Percentiles rank a stretch among this genome's conserved stretches.
These are phyloP conservation scores for Ctenochaetus hawaiiensis DNA, from an alignment of 2,797 vertebrate genomes.

Conservation along the genomic window DNA sequence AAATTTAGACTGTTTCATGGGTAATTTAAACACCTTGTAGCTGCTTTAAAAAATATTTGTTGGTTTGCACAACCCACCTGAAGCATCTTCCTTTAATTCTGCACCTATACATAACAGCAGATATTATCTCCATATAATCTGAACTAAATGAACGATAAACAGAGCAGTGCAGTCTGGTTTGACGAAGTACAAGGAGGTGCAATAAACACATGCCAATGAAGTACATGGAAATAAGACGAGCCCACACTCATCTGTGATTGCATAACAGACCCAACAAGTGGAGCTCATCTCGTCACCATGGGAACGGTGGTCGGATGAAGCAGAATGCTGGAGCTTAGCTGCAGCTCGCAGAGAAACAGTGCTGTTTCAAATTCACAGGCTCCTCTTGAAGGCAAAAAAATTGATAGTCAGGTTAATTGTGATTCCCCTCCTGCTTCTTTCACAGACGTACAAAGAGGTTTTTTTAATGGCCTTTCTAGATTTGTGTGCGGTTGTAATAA, in stretches of 20 bases:
- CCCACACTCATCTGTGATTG: conserved; percentile 84
- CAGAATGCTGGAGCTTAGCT: conserved; percentile 76
- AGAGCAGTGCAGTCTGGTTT: conserved; percentile 17
- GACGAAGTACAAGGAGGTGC: conserved; percentile 43
- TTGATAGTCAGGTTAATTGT: conserved; percentile 66
- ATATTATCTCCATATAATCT: neutral
- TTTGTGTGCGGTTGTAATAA: conserved; percentile 74
- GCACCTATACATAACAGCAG: neutral
- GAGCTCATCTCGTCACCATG: conserved; percentile 83
- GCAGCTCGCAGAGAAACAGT: conserved; percentile 58
- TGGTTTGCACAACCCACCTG: neutral
- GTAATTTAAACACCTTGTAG: no score
- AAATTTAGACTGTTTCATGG: no score
- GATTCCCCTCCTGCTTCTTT: conserved; percentile 34
- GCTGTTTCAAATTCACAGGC: conserved; percentile 66
- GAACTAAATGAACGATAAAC: conserved; percentile 21
- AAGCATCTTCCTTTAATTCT: neutral
- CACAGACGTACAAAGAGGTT: conserved; percentile 65
- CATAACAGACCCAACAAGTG: conserved; percentile 84
- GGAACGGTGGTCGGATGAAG: conserved; percentile 80
- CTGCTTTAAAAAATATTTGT: neutral
- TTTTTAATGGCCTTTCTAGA: conserved; percentile 54
- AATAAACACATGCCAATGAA: conserved; percentile 64
- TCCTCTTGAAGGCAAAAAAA: conserved; percentile 53
- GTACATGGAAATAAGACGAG: conserved; percentile 77